Base-by-base conservation (phyloP, 2,113 vertebrate species). In the Neodon shergylaensis region DNA sequence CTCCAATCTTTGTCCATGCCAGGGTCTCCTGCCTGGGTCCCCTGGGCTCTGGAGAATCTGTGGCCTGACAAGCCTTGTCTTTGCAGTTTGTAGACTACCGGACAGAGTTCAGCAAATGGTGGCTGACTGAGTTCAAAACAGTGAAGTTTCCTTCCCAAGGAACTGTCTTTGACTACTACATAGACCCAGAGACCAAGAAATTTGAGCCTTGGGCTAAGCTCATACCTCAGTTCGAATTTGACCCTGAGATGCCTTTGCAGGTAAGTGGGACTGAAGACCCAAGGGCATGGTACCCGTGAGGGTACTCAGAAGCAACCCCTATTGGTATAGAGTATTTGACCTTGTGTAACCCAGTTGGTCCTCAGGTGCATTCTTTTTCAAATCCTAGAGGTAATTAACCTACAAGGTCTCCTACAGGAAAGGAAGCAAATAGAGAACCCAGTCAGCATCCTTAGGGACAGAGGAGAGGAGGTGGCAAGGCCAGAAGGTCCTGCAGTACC, bases 71-170 rank as follows among this genome's bases (percentile, higher is more conserved):
- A 11, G 2, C 22, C 90, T 96, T 98, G 1, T 81, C 90, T 94
- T 95, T 95, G 7, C 96, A 99, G 99, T 98, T 99, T 28, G 97
- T 99, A 70, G 99, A 99, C 98, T 99, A 99, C 98, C 98, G 98
- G 98, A 98, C 99, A 96, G 99, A 99, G 97, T 99, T 99, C 98
- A 99, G 99, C 98, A 99, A 99, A 97, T 99, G 99, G 99, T 99
- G 99, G 99, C 98, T 99, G 96, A 96, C 98, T 0, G 98, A 99
- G 98, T 99, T 99, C 98, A 99, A 99, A 98, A 99, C 99, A 7
- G 98, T 99, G 98, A 99, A 99, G 98, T 99, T 99, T 97, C 99
- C 99, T 2, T 99, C 99, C 79, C 99, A 99, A 79, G 99, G 99
- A 95, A 99, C 99, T 0, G 98, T 99, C 95, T 99, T 99, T 94